Evolutionary conservation across 37 sponge, comb jelly and placozoan genomes (phyloP), one percentile per base, ranked within the genome.

Genomic region (Diacarnus erythraeanus): DNA sequence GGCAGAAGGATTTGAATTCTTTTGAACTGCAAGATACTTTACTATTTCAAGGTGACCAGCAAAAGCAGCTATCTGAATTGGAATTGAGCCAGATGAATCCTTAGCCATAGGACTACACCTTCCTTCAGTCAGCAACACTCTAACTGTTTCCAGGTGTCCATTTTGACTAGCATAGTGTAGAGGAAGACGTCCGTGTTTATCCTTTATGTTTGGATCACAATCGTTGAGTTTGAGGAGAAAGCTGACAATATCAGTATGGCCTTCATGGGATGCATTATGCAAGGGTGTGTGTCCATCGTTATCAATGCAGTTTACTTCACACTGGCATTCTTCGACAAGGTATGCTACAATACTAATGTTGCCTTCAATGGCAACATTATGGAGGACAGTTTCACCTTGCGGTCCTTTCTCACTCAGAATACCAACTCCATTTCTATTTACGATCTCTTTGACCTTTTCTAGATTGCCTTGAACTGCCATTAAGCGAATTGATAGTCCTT

Each of bases 121-220:
- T 22, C 77, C 84, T 20, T 57, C 74, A 1, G 37, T 41, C 22
- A 92, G 12, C 65, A 94, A 65, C 43, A 47, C 71, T 30, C 64
- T 63, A 8, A 94, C 88, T 2, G 76, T 80, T 33, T 84, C 78
- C 47, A 72, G 31, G 75, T 94, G 89, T 3, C 90, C 88, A 70
- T 85, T 83, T 59, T 83, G 71, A 36, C 83, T 78, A 35, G 90
- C 94, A 59, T 78, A 80, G 80, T 90, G 90, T 36, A 94, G 72
- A 6, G 94, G 82, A 1, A 81, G 82, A 29, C 87, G 66, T 1
- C 92, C 92, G 43, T 84, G 76, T 15, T 86, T 77, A 74, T 90
- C 90, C 30, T 71, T 71, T 23, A 66, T 33, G 39, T 51, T 74
- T 3, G 57, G 41, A 3, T 76, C 42, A 36, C 86, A 73, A 29